Base-by-base conservation (phyloP, 2,888 invertebrate genomes). In the Darwinula stevensoni region DNA sequence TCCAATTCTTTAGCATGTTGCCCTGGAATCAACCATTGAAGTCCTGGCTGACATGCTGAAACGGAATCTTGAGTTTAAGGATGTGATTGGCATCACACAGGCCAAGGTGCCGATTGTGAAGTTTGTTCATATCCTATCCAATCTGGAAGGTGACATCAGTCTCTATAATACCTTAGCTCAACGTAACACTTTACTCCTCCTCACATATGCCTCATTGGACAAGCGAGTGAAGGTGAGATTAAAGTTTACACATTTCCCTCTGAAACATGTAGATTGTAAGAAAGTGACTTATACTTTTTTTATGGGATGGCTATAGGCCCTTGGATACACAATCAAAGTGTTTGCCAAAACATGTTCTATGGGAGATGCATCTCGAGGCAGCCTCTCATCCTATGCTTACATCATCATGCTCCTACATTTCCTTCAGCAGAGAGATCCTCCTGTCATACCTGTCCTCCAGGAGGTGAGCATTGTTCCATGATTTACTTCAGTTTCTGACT, bases 91-190 rank as follows among this genome's bases (percentile, higher is more conserved):
- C n/a, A 59, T 63, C 30, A 49, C 56, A 4, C 55, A 56, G 12
- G 63, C 63, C 16, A 61, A 62, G 45, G 63, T 64, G 15, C 63
- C 63, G 3, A 63, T 64, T 36, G 56, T 64, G 17, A 63, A 63
- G 44, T 62, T 62, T 44, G 44, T 41, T 11, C 52, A 56, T 37
- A 37, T 44, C 4, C 38, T 41, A 9, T 44, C 46, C 4, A 41
- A 43, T 13, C 42, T 61, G 18, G 60, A 62, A 38, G 60, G 59
- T n/a, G 64, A 64, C 43, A 58, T 63, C 32, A 59, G 60, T 39
- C 46, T 62, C 30, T 62, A 62, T 43, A 64, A 65, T 42, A 52
- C 50, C 12, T 46, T 64, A 40, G 63, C 60, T 2, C 47, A 55
- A 37, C 50, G 54, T 38, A 63, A 64, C 42, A 61, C 62, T 0